These are phyloP conservation scores for Prosopocoilus inquinatus DNA, from an alignment of 2,888 invertebrate genomes.

Conservation along the genomic window DNA sequence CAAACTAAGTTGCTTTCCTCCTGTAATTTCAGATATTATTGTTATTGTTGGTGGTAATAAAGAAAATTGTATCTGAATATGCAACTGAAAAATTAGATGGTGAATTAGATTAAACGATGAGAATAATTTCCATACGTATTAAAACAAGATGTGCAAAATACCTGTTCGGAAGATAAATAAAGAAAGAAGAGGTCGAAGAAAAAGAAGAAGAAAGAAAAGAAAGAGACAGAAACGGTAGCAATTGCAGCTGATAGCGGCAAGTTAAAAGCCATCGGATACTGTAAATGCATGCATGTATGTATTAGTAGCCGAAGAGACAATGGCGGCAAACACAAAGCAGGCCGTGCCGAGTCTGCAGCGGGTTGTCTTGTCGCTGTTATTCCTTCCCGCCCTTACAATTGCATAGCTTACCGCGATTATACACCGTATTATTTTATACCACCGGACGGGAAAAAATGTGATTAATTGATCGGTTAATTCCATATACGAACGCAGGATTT, in stretches of 20 bases:
- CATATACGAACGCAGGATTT: neutral
- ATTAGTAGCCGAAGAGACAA: conserved; percentile 31
- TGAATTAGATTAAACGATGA: neutral
- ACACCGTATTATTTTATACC: conserved; percentile 7
- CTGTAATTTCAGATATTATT: no score
- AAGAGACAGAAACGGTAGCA: conserved; percentile 28
- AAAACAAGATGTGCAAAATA: neutral
- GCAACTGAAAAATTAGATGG: neutral
- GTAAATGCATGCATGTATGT: conserved; percentile 33
- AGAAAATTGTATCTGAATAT: neutral
- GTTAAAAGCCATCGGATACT: conserved; percentile 27
- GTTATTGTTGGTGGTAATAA: neutral
- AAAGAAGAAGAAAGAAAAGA: conserved; percentile 9
- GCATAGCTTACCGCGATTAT: conserved; percentile 14
- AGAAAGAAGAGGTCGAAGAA: neutral
- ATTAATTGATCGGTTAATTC: conserved; percentile 11
- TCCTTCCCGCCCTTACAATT: conserved; percentile 12
- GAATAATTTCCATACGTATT: neutral
- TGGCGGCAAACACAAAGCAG: conserved; percentile 29
- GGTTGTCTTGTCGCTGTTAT: conserved; percentile 23
- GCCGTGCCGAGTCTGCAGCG: neutral
- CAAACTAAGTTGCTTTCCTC: no score
- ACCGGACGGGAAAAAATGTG: conserved; percentile 6
- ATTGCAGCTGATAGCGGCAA: conserved; percentile 29
- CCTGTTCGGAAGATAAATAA: neutral